These are phyloP conservation scores for Polypterus bichir DNA, from an alignment of 2,113 vertebrate genomes.

Conservation along the genomic window DNA sequence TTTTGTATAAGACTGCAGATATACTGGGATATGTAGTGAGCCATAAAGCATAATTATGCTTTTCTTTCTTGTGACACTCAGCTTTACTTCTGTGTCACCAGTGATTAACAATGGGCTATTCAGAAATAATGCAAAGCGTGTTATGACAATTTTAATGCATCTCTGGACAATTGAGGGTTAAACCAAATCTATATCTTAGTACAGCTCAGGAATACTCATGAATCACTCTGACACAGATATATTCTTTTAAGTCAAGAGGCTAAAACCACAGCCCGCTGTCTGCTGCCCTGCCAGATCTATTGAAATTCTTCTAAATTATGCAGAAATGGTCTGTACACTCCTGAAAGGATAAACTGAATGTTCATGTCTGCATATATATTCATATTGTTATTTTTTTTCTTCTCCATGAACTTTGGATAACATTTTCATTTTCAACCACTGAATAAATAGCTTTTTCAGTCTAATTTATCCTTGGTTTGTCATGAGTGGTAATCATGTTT, in stretches of 20 bases:
- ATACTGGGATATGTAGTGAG: too few species aligned
- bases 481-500: not conserved
- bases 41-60: too few species aligned
- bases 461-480: not conserved
- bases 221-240: slow-evolving; percentile 1
- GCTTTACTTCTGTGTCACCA: too few species aligned
- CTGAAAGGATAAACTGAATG: not conserved
- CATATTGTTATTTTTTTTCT: not conserved
- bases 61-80: too few species aligned
- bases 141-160: not conserved
- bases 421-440: not conserved
- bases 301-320: not conserved
- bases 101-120: too few species aligned
- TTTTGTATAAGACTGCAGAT: too few species aligned
- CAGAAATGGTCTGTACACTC: not conserved
- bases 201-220: not conserved
- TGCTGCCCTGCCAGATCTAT: not conserved
- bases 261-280: not conserved
- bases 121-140: too few species aligned
- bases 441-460: not conserved
- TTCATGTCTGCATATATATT: not conserved
- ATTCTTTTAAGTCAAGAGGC: slow-evolving; percentile 1
- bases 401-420: not conserved
- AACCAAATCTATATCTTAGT: not conserved
- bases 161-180: not conserved